Percentiles rank a stretch among this genome's conserved stretches.
Conservation (phyloP, 2,888 invertebrate genomes). For the Xylota segnis region DNA sequence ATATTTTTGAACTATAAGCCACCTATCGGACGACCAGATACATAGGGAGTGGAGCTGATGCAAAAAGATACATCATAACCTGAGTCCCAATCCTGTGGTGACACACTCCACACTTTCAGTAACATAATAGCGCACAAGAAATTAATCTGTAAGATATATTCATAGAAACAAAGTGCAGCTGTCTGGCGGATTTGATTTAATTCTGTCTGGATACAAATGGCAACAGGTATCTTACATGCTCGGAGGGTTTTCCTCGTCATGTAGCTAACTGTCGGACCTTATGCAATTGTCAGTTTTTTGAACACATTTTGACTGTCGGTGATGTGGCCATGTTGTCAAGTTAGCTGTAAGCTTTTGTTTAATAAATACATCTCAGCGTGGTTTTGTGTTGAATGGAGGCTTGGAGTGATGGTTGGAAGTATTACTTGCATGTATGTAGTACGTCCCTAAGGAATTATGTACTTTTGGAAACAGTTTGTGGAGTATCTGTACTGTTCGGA, state of each 20-base stretch:
- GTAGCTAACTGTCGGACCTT: conserved; percentile 12
- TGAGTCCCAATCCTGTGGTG: conserved; percentile 12
- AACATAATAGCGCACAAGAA: conserved; percentile 8
- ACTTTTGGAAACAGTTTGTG: no score
- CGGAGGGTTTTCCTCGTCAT: conserved; percentile 33
- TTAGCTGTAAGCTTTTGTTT: conserved; percentile 12
- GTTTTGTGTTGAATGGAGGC: not conserved
- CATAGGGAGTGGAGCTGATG: not conserved
- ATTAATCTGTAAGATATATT: conserved; percentile 13
- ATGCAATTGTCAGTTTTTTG: conserved; percentile 16
- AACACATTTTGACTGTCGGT: conserved; percentile 7
- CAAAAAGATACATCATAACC: no score
- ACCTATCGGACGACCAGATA: not conserved
- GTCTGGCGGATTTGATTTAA: conserved; percentile 34
- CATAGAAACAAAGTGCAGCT: conserved; percentile 26
- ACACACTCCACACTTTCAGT: conserved; percentile 5
- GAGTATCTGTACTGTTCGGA: no score
- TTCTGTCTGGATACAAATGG: conserved; percentile 44
- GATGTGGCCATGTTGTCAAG: not conserved
- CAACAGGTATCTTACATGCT: conserved; percentile 43
- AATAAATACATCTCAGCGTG: not conserved
- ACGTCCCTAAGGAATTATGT: not conserved
- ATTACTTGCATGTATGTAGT: not conserved
- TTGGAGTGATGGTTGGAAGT: not conserved
- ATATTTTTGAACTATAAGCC: not conserved